A percentile compares a stretch with the other conserved stretches of the same genome.
Evolutionary conservation across 2,113 vertebrate species (phyloP).

Genomic region (Rynchops niger): DNA sequence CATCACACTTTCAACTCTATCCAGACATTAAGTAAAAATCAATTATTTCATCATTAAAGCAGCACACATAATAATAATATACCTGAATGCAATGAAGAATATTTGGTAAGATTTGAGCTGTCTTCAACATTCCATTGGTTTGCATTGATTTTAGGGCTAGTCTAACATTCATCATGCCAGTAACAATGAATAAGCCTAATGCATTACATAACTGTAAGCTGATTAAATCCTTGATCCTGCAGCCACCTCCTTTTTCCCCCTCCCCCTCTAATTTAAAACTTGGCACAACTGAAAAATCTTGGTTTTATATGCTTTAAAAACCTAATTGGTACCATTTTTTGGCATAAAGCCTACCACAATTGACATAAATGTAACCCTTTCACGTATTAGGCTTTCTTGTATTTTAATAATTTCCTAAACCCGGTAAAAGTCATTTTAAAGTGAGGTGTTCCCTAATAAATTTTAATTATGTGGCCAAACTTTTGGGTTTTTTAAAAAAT

Average conservation of each 20-base stretch:
- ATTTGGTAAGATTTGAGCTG: neutral
- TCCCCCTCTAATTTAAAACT: slow-evolving; percentile 37
- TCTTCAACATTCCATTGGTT: slow-evolving; percentile 49
- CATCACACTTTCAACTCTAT: neutral
- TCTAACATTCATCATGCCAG: slow-evolving; percentile 45
- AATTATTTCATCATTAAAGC: neutral
- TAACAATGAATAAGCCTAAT: slow-evolving; percentile 62
- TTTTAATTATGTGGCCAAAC: neutral
- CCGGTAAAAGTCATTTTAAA: neutral
- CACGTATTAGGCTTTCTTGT: neutral
- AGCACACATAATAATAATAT: neutral
- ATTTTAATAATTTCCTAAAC: neutral
- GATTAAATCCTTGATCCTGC: slow-evolving; percentile 61
- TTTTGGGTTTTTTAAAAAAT: neutral
- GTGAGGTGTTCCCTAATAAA: neutral
- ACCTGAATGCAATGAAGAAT: slow-evolving; percentile 42
- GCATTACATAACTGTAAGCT: slow-evolving; percentile 64
- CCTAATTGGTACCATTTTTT: neutral
- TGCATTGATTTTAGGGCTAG: slow-evolving; percentile 31
- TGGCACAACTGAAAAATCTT: neutral
- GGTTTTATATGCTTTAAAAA: neutral
- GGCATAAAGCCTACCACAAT: neutral
- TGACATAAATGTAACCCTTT: neutral
- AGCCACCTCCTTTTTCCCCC: slow-evolving; percentile 34
- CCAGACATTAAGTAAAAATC: neutral